Evolutionary conservation across 2,797 vertebrate species (phyloP), one percentile per base, ranked within the genome.

Genomic region (Lemur catta): DNA sequence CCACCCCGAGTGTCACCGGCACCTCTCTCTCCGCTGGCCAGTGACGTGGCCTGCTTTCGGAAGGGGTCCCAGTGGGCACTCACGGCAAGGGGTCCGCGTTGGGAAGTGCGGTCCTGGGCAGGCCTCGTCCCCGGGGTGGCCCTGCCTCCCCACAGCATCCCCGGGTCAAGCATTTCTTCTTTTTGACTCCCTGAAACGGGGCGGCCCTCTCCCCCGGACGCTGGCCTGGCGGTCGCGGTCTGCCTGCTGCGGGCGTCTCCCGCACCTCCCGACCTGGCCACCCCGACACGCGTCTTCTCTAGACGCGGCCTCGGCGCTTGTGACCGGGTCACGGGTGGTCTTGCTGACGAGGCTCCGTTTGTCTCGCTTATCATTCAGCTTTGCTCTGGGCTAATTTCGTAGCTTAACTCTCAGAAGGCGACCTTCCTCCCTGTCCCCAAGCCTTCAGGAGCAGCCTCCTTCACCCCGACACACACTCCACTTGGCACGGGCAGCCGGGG

Each of bases 371-470:
- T 24, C 24, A 22, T 46, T 92, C 93, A 74, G 46, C 82, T 86
- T 80, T 48, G 57, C 41, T 65, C 89, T 57, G 81, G 55, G 65
- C 17, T 74, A 30, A 86, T 65, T 91, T 55, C 55, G 46, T 38
- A 38, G 65, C 74, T 63, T 63, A 52, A 59, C 28, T 95, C 69
- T 91, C 55, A 15, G 59, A 41, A 82, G 65, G 46, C 7, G 38
- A 63, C 46, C 10, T 35, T 74, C 1, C 7, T 43, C 48, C 26
- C 6, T n/a, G 63, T 48, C 72, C 80, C 50, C 43, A 46, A n/a
- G 30, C 22, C 89, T 46, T 79, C 7, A 2, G 38, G 48, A 24
- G 28, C 28, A 17, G 18, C 43, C 48, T 24, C 22, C 28, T 67
- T 48, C 13, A 15, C 28, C 63, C 26, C 26, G 46, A 43, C 15